Evolutionary conservation across 2,797 vertebrate genomes (phyloP), one percentile per base, ranked within the genome.

Genomic region (Nannoperca obscura): DNA sequence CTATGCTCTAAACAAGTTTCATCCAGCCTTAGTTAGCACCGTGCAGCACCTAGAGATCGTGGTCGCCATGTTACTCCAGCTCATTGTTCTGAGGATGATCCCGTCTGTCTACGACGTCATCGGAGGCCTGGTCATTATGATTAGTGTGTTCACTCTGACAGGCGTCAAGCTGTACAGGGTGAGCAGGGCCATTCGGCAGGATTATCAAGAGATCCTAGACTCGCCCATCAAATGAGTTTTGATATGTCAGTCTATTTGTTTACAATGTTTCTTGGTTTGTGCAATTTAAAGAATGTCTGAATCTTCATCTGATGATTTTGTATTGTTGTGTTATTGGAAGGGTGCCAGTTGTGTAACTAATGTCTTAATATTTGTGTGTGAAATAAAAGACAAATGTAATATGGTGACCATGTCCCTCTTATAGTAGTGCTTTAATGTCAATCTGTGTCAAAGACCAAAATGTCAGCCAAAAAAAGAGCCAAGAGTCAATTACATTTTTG

Each of bases 1-100:
- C 94, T 97, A 99, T 0, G 97, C 97, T 81, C 95, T 99, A 69
- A 97, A 97, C 94, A 98, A 96, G 93, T 99, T 99, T 87, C 97
- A 99, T 86, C 97, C 98, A 0, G 97, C 98, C 71, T 93, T 99
- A 94, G 98, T 99, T 80, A 99, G 98, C 94, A 99, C 97, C 0
- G 97, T 99, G 44, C 98, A 99, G 90, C 98, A 99, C 90, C 92
- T 99, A 68, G 98, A 99, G 94, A 97, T 99, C 17, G 97, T 99
- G 79, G 96, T 98, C 0, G 96, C 98, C 77, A 99, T 99, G 97
- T 89, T 97, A 74, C 95, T 99, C 66, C 98, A 99, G 93, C 97
- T 99, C 38, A 90, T 97, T 0, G 97, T 99, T 71, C 90, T 99
- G 88, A 96, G 52, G 50, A 98, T 97, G 96, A 95, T 97, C 88